Conservation (phyloP, 2,797 vertebrate genomes). For the Heterohyrax brucei region DNA sequence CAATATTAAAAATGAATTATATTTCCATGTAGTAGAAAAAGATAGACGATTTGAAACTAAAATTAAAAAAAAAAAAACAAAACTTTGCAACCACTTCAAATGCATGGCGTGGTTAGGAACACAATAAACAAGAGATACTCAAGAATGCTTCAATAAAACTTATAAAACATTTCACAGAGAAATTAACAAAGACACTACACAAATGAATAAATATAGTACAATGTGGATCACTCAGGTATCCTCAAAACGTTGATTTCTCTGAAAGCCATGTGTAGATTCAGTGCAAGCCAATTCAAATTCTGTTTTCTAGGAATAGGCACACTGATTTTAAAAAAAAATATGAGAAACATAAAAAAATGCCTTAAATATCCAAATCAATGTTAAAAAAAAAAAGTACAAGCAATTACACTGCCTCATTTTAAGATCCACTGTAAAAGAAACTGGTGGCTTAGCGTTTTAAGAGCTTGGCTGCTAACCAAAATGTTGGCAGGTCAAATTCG, state of each 20-base stretch:
- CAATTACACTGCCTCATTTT: not conserved
- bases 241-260: not conserved
- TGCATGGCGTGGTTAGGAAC: not conserved
- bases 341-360: not conserved
- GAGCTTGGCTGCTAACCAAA: too few relatives aligned
- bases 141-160: not conserved
- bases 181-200: not conserved
- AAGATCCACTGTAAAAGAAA: not conserved
- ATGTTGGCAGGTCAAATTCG: too few relatives aligned
- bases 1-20: not conserved
- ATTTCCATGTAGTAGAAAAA: not conserved
- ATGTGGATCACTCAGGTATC: not conserved
- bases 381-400: not conserved
- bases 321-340: not conserved
- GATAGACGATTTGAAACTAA: not conserved
- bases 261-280: not conserved
- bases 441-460: too few relatives aligned
- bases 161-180: not conserved
- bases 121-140: not conserved
- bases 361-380: not conserved
- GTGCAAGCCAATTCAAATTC: not conserved
- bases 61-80: not conserved
- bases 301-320: not conserved
- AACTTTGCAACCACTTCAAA: not conserved
- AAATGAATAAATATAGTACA: not conserved